phyloP scores from a whole-genome alignment of 2,797 vertebrate genomes.

The Chelonia mydas region DNA sequence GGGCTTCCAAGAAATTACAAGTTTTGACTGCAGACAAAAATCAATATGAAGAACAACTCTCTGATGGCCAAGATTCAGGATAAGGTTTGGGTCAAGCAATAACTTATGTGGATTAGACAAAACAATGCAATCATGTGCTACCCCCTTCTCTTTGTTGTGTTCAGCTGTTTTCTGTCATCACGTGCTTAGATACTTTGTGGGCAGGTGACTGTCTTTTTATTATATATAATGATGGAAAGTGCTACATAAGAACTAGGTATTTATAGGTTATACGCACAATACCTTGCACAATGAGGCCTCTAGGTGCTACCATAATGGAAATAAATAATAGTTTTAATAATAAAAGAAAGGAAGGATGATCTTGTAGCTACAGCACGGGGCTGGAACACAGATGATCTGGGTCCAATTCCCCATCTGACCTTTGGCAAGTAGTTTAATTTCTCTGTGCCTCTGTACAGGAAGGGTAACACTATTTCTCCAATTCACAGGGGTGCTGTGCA shows the following conservation, averaged over 20 bases:
- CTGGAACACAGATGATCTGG: slow-evolving; percentile 13
- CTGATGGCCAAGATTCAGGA: neutral
- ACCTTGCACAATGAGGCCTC: neutral
- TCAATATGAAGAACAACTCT: neutral
- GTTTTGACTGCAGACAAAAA: neutral
- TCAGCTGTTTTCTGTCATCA: neutral
- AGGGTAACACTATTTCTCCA: neutral
- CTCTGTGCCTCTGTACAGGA: neutral
- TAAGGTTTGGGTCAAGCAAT: neutral
- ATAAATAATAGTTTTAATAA: neutral
- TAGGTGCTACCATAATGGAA: neutral
- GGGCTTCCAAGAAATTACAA: neutral
- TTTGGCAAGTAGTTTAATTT: neutral
- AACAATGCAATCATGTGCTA: neutral
- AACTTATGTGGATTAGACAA: neutral
- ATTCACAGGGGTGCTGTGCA: neutral
- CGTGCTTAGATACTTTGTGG: neutral
- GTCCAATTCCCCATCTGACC: neutral
- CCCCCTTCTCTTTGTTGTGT: neutral
- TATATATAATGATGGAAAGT: neutral
- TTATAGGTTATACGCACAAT: neutral
- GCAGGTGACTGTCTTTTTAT: neutral
- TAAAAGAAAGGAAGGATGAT: fast-evolving
- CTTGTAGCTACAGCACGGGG: fast-evolving
- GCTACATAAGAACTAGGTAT: neutral